Evolutionary conservation across 2,113 vertebrate species (phyloP), one percentile per base, ranked within the genome.

Genomic region (Microcebus ravelobensis): DNA sequence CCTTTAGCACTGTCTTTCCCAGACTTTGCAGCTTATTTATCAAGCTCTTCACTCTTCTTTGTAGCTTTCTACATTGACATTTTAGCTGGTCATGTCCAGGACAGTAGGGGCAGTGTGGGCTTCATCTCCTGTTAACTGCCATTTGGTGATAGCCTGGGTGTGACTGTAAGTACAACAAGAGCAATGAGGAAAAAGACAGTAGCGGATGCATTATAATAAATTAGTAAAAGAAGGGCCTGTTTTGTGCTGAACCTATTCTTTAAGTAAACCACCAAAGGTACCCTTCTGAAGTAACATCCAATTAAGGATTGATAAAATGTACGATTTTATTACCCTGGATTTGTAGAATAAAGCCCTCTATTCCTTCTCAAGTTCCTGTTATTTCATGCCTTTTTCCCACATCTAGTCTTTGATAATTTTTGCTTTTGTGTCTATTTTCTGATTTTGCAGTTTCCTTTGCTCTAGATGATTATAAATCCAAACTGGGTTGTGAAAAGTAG

Each of bases 131-230:
- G 57, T 96, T 94, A 85, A 20, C 91, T 95, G 87, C 93, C 85
- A 76, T 86, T 55, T 70, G 85, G 65, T 76, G 94, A 97, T 89
- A 93, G 87, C 92, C 93, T 95, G 79, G 96, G 97, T 91, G 34
- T 65, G 96, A 94, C 97, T 97, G 15, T 81, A 92, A 96, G 96
- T 97, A 73, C 65, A 76, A 81, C 71, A 77, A 93, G 90, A 97
- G 93, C 91, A 96, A 79, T 0, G 2, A 90, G 96, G 92, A 93
- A 96, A 97, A 61, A 21, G 93, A 95, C 96, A 84, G 88, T 42
- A 94, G 94, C 80, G 94, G 87, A 92, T 79, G 94, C 14, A 94
- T 71, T 95, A 20, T 88, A 96, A 96, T 94, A 97, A 98, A 98
- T 97, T 96, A 97, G 57, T 87, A 96, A 87, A 84, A 95, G 90